Evolutionary conservation across 2,797 vertebrate genomes (phyloP).

Genomic region (Hyperoplus lanceolatus): DNA sequence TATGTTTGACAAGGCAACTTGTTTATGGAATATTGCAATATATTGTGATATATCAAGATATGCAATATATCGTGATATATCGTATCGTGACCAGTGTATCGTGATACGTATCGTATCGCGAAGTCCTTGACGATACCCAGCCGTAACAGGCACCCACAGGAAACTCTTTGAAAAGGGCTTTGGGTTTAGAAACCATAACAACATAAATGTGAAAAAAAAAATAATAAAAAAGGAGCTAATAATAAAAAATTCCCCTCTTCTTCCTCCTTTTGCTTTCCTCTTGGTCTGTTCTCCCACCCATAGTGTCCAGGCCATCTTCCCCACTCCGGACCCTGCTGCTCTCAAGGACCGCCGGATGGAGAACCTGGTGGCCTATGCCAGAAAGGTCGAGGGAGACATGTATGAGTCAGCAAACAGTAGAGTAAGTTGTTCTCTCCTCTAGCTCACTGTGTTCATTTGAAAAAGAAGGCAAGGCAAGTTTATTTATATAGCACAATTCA

Average conservation of each 20-base stretch:
- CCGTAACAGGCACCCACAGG: neutral
- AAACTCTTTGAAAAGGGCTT: neutral
- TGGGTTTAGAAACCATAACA: neutral
- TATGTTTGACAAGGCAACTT: no score
- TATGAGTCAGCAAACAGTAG: constrained; percentile 98
- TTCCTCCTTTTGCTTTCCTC: constrained; percentile 4
- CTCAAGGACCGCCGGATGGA: constrained; percentile 98
- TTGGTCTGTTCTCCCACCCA: constrained; percentile 3
- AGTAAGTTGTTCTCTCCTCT: constrained; percentile 82
- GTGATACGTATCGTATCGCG: no score
- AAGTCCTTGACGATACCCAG: no score
- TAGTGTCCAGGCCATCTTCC: constrained; percentile 98
- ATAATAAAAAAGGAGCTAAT: neutral
- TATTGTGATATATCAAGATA: no score
- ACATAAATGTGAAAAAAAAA: neutral
- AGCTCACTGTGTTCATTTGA: neutral
- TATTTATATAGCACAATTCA: no score
- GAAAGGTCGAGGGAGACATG: constrained; percentile 99
- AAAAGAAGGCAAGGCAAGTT: neutral
- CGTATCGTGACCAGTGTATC: no score
- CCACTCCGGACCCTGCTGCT: constrained; percentile 97
- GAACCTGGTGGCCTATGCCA: constrained; percentile 96
- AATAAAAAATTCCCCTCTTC: neutral
- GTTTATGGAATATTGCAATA: no score
- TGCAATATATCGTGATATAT: no score